Percentiles rank a stretch among this genome's conserved stretches.
Conservation (phyloP, 2,797 vertebrate genomes). For the Lepus oiostolus region DNA sequence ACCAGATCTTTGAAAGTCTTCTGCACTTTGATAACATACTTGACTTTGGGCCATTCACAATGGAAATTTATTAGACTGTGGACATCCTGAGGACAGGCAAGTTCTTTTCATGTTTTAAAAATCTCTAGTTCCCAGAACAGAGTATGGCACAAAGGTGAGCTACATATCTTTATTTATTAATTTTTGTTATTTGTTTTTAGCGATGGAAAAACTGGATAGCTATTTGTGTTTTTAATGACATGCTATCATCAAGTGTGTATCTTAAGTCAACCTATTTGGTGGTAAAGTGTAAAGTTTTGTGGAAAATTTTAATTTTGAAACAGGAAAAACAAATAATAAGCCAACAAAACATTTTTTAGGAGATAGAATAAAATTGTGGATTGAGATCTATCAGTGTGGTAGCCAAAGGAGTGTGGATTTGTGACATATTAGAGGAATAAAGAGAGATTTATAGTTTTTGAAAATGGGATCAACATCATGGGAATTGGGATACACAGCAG, state of each 20-base stretch:
- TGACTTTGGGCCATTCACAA: not conserved
- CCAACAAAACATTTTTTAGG: not conserved
- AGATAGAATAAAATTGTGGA: not conserved
- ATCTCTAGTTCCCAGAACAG: not conserved
- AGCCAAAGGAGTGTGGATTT: not conserved
- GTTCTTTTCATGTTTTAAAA: not conserved
- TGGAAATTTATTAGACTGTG: not conserved
- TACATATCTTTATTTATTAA: not conserved
- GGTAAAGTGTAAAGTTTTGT: not conserved
- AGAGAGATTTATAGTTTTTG: not conserved
- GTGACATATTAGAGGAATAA: not conserved
- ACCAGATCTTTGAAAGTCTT: not conserved
- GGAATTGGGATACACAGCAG: too few relatives aligned
- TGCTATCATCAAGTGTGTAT: not conserved
- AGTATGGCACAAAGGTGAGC: not conserved
- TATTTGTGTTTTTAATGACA: not conserved
- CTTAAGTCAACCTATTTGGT: not conserved
- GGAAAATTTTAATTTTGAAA: not conserved
- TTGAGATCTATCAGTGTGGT: not conserved
- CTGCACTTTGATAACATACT: not conserved
- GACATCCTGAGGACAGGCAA: not conserved
- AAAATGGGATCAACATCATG: not conserved
- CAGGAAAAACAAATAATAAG: not conserved
- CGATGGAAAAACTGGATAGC: not conserved
- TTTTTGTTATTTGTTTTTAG: slow-evolving; percentile 25